These are phyloP conservation scores for Euschistus heros DNA, from an alignment of 1,140 invertebrate species.

Conservation along the genomic window DNA sequence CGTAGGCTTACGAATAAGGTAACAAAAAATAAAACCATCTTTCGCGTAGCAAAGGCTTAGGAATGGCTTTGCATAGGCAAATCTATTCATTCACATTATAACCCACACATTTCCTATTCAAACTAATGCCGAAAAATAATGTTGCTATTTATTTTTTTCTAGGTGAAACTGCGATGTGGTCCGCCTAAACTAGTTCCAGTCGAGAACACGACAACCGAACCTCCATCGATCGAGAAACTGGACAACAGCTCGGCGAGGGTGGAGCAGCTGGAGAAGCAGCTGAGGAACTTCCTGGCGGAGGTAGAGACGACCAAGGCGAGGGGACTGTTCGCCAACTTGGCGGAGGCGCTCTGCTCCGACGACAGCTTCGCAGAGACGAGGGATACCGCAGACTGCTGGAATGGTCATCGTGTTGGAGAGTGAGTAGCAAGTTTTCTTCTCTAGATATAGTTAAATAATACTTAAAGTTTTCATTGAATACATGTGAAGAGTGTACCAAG, in stretches of 20 bases:
- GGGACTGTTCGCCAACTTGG: constrained; percentile 55
- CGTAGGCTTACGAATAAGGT: no score
- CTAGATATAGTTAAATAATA: no score
- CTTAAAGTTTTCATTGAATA: no score
- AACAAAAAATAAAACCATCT: no score
- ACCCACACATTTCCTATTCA: no score
- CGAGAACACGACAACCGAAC: background rate
- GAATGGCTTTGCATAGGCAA: no score
- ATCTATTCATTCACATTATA: no score
- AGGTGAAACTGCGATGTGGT: constrained; percentile 2
- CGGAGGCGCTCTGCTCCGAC: constrained; percentile 54
- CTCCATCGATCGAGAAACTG: background rate
- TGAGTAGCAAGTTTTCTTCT: constrained; percentile 40
- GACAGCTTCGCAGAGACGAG: constrained; percentile 45
- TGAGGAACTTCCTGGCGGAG: constrained; percentile 3
- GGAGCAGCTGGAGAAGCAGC: constrained; percentile 2
- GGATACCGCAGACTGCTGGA: constrained; percentile 57
- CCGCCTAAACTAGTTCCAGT: background rate
- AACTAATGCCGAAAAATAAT: no score
- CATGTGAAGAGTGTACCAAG: no score
- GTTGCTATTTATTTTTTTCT: no score
- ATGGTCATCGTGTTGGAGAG: constrained; percentile 61
- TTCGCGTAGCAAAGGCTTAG: no score
- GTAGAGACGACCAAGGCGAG: constrained; percentile 41
- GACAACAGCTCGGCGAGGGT: background rate